Conservation (phyloP, 1,140 invertebrate species). For the Habropoda laboriosa region DNA sequence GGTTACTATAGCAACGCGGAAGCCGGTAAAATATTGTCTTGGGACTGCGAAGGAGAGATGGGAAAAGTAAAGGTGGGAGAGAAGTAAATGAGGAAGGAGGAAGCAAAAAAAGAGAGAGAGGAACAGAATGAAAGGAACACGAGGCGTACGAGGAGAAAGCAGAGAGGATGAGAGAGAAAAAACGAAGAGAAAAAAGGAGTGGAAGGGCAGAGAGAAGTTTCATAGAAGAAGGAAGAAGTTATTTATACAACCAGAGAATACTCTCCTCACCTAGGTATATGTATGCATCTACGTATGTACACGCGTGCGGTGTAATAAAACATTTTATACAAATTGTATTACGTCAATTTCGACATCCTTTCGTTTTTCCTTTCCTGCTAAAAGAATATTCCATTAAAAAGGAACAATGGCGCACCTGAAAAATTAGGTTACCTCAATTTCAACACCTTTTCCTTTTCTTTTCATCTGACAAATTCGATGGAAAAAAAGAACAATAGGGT, state of each 20-base stretch:
- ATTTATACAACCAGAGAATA: constrained; percentile 41
- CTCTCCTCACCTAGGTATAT: background rate
- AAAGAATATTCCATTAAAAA: too few species aligned
- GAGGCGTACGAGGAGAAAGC: background rate
- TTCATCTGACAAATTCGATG: too few species aligned
- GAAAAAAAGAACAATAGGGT: too few species aligned
- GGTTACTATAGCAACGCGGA: constrained; percentile 76
- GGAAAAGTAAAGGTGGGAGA: constrained; percentile 39
- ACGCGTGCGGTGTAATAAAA: background rate
- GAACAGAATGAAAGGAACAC: constrained; percentile 18
- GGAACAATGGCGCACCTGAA: too few species aligned
- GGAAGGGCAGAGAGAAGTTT: constrained; percentile 10
- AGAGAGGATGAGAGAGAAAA: constrained; percentile 6
- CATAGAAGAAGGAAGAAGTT: constrained; percentile 41
- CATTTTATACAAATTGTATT: background rate
- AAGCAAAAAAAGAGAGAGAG: constrained; percentile 48
- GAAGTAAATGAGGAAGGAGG: constrained; percentile 19
- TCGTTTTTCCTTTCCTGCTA: background rate
- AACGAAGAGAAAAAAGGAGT: background rate
- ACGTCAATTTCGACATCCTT: background rate
- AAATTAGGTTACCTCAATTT: background rate
- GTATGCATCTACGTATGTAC: too few species aligned
- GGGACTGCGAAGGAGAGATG: constrained; percentile 38
- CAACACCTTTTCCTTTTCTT: background rate
- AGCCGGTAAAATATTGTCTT: constrained; percentile 77